These are phyloP conservation scores for Spinibarbus caldwelli DNA, from an alignment of 2,797 vertebrate genomes.

Conservation along the genomic window DNA sequence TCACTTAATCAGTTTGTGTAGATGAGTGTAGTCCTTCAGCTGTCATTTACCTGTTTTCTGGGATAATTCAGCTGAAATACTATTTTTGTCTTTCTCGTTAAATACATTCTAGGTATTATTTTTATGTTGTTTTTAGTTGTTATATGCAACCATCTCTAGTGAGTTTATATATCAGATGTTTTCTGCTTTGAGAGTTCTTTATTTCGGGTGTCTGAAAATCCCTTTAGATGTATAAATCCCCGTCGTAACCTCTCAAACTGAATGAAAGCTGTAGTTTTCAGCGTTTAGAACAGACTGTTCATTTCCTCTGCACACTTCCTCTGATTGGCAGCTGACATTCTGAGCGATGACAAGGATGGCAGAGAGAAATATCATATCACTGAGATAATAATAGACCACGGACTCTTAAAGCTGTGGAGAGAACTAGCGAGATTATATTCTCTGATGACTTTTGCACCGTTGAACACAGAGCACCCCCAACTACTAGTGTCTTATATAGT, in stretches of 20 bases:
- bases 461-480: not conserved
- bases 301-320: slow-evolving; percentile 6
- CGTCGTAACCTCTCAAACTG: slow-evolving; percentile 12
- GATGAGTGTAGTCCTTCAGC: not conserved
- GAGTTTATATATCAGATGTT: not conserved
- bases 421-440: slow-evolving; percentile 18
- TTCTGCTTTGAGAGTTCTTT: slow-evolving; percentile 9
- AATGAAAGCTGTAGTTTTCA: slow-evolving; percentile 36
- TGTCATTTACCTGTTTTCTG: not conserved
- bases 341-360: slow-evolving; percentile 19
- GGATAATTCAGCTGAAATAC: not conserved
- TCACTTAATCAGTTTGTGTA: not conserved
- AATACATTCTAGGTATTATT: not conserved
- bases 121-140: not conserved
- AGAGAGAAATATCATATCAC: slow-evolving; percentile 34
- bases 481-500: slow-evolving; percentile 14
- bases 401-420: slow-evolving; percentile 22
- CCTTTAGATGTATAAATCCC: slow-evolving; percentile 5
- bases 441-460: slow-evolving; percentile 15
- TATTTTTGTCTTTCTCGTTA: not conserved
- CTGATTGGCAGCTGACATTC: slow-evolving; percentile 47
- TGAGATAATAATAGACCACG: slow-evolving; percentile 42
- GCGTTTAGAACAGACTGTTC: slow-evolving; percentile 28
- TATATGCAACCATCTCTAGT: slow-evolving; percentile 16
- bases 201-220: slow-evolving; percentile 31